Evolutionary conservation across 2,888 invertebrate species (phyloP).

Genomic region (Parelbella ahira): DNA sequence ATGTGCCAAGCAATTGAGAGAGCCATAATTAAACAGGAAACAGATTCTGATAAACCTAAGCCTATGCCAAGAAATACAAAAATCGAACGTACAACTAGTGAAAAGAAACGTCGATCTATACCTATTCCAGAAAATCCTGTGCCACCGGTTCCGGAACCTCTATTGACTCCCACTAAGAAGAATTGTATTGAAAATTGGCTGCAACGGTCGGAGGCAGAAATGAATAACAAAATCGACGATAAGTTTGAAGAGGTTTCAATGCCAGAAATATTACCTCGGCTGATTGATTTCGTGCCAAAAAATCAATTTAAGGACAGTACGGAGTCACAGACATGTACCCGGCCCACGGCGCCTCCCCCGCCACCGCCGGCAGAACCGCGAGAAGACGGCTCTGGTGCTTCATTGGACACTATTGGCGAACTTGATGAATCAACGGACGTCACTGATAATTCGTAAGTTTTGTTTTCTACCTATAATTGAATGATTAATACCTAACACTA

Average conservation of each 20-base stretch:
- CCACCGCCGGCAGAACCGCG: conserved; percentile 65
- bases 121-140: conserved; percentile 52
- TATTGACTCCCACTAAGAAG: conserved; percentile 70
- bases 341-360: conserved; percentile 64
- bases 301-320: conserved; percentile 65
- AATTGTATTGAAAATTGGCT: conserved; percentile 74
- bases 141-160: conserved; percentile 53
- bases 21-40: conserved; percentile 49
- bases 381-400: conserved; percentile 81
- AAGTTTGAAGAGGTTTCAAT: conserved; percentile 59
- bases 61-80: conserved; percentile 79
- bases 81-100: conserved; percentile 61
- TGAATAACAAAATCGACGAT: conserved; percentile 64
- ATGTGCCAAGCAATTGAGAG: conserved; percentile 38
- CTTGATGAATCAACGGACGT: conserved; percentile 81
- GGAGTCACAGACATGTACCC: conserved; percentile 39
- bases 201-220: conserved; percentile 72
- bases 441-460: conserved; percentile 66
- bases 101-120: conserved; percentile 59
- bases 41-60: conserved; percentile 68
- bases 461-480: too few relatives aligned
- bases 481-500: too few relatives aligned
- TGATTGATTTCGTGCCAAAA: conserved; percentile 87
- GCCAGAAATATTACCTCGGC: conserved; percentile 81
- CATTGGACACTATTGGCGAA: conserved; percentile 86